Evolutionary conservation across 2,113 vertebrate genomes (phyloP), one percentile per base, ranked within the genome.

Genomic region (Leucopsar rothschildi): DNA sequence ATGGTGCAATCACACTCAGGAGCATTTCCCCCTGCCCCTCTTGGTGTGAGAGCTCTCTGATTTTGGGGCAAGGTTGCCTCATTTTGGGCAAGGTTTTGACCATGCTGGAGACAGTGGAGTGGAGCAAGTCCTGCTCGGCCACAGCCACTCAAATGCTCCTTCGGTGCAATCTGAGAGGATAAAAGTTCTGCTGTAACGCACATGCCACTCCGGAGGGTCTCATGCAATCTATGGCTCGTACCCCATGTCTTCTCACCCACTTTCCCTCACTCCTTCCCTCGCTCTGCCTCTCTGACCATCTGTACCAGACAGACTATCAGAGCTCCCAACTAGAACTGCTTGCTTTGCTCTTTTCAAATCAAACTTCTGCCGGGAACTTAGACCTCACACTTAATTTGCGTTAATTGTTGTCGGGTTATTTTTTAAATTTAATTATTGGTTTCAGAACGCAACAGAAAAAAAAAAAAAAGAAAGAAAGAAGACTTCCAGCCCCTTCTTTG

Each of bases 381-480:
- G 59, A 82, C 86, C 73, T 92, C 76, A 75, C 35, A 56, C n/a
- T 96, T 94, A 92, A 96, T 92, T 95, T 94, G 39, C 14, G 28
- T 73, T 97, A 96, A 94, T 94, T 92, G 44, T 73, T 79, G 59
- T 44, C 47, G 77, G 29, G 72, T 75, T 93, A 69, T 81, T 86
- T 77, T 93, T 85, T 6, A 28, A 78, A 92, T 84, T 66, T 92
- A 95, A 96, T 96, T 95, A 90, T 95, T 93, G 80, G 94, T 94
- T 95, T 95, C 68, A 7, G 91, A 88, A 90, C 0, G 4, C 59
- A 94, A 66, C 27, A 65, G 45, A 11, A 40, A 15, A 11, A 23
- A 44, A n/a, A 35, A 49, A 55, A 63, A 55, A 12, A 24, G 18
- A 14, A 22, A 10, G 5, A 9, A 45, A 73, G 5, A 45, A 10